These are phyloP conservation scores for Myopa tessellatipennis DNA, from an alignment of 2,888 invertebrate species.

Conservation along the genomic window DNA sequence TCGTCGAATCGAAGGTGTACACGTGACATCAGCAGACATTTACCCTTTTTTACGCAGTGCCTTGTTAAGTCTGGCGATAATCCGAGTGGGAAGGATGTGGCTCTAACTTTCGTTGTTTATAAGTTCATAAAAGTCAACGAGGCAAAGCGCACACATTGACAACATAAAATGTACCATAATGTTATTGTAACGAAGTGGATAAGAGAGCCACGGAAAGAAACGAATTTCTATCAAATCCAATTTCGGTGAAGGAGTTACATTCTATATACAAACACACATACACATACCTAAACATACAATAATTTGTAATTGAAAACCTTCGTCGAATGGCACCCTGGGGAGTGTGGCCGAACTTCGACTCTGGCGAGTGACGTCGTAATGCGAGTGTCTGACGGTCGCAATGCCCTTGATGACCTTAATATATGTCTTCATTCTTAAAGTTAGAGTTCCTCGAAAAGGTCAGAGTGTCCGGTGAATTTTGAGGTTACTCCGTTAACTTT, in stretches of 20 bases:
- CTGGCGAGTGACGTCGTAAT: not conserved
- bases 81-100: slow-evolving; percentile 30
- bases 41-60: slow-evolving; percentile 22
- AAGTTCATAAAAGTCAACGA: slow-evolving; percentile 68
- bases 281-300: slow-evolving; percentile 48
- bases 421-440: not conserved
- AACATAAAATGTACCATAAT: slow-evolving; percentile 36
- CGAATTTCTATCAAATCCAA: slow-evolving; percentile 62
- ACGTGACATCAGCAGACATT: no score
- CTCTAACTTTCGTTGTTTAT: slow-evolving; percentile 58
- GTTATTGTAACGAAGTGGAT: slow-evolving; percentile 17
- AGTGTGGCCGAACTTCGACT: not conserved
- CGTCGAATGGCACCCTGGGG: slow-evolving; percentile 62
- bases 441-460: not conserved
- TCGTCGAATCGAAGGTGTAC: not conserved
- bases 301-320: slow-evolving; percentile 68
- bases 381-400: not conserved
- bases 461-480: no score
- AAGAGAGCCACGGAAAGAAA: slow-evolving; percentile 31
- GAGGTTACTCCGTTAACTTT: no score
- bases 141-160: slow-evolving; percentile 55
- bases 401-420: not conserved
- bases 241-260: slow-evolving; percentile 44
- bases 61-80: slow-evolving; percentile 15
- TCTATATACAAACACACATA: not conserved